A percentile compares a stretch with the other conserved stretches of the same genome.
phyloP scores from a whole-genome alignment of 2,888 invertebrate species.

The Glyphotaelius pellucidus region DNA sequence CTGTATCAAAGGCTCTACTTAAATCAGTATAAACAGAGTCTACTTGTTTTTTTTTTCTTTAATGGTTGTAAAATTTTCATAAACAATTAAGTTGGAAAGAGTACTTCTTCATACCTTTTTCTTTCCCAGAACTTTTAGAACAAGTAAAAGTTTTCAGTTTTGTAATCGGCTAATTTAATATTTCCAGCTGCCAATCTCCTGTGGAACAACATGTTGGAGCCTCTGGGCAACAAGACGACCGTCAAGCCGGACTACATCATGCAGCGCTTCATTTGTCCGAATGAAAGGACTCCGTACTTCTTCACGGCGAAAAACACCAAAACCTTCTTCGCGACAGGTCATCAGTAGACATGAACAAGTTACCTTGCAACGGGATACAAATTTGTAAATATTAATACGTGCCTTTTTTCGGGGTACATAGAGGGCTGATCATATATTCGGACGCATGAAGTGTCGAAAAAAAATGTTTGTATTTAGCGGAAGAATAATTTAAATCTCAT shows the following conservation, averaged over 20 bases:
- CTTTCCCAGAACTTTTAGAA: neutral
- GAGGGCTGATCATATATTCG: too few species aligned
- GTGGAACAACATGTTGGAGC: constrained; percentile 81
- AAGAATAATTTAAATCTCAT: too few species aligned
- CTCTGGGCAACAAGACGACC: constrained; percentile 74
- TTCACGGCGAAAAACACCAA: constrained; percentile 69
- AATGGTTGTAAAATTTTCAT: too few species aligned
- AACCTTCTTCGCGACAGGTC: constrained; percentile 61
- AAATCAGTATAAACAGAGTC: too few species aligned
- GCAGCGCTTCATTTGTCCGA: constrained; percentile 74
- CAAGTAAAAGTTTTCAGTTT: neutral
- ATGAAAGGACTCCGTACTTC: constrained; percentile 73
- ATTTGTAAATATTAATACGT: too few species aligned
- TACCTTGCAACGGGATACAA: neutral
- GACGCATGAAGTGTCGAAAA: too few species aligned
- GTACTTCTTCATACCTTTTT: too few species aligned
- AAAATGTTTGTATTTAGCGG: too few species aligned
- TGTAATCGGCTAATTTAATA: constrained; percentile 24
- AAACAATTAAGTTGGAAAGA: too few species aligned
- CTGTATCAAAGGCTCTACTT: too few species aligned
- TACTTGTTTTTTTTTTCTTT: too few species aligned
- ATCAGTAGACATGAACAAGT: constrained; percentile 53
- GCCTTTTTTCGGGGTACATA: too few species aligned
- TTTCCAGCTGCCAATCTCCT: constrained; percentile 75
- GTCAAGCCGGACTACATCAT: constrained; percentile 70